Conservation (phyloP, 2,113 vertebrate species). For the Cettia cetti region DNA sequence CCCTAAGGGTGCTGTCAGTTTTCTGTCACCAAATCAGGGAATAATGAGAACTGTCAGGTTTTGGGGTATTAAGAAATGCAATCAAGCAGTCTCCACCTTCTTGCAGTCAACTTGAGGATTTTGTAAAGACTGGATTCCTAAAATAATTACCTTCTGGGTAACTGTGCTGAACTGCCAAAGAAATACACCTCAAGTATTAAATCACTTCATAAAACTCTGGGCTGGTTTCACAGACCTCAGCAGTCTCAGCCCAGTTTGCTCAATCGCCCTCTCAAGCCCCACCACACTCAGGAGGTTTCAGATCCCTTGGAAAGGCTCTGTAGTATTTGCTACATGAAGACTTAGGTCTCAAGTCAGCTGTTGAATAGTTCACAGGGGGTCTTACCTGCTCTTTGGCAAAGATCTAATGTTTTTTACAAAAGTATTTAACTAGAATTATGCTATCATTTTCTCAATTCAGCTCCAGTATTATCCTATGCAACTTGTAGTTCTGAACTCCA, state of each 20-base stretch:
- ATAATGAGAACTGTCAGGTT: background rate
- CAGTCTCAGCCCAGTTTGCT: background rate
- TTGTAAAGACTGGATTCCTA: background rate
- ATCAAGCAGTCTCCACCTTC: background rate
- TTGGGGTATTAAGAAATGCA: background rate
- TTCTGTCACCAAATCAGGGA: too few relatives aligned
- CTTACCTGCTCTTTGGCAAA: background rate
- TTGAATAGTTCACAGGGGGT: background rate
- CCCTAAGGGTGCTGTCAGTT: background rate
- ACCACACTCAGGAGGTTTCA: background rate
- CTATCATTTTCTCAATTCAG: background rate
- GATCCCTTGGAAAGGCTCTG: background rate
- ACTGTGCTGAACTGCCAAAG: background rate
- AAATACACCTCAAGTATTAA: background rate
- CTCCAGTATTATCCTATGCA: background rate
- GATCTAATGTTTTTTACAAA: background rate
- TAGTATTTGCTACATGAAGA: background rate
- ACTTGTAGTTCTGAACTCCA: background rate
- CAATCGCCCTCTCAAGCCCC: accelerated
- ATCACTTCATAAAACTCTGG: background rate
- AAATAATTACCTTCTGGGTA: background rate
- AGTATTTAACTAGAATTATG: background rate
- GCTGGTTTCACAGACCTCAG: background rate
- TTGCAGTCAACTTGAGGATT: background rate
- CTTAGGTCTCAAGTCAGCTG: background rate